Evolutionary conservation across 2,888 invertebrate species (phyloP), one percentile per base, ranked within the genome.

Genomic region (Ptychoptera contaminata): DNA sequence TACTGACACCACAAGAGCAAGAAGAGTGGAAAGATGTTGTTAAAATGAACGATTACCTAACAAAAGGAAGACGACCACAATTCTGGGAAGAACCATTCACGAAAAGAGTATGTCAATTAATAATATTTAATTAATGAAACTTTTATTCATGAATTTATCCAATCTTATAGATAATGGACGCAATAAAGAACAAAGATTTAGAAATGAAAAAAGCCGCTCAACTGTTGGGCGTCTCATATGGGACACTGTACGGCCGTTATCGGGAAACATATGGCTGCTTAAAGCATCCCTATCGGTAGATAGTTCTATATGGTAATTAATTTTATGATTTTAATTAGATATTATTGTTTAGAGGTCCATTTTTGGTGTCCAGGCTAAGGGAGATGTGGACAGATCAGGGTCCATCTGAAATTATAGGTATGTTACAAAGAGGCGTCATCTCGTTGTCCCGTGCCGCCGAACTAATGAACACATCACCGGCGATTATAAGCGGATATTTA

Each of bases 161-260:
- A 15, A 8, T 15, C 14, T 49, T 48, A 0, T 55, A 75, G 75
- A 74, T 90, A 37, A 84, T 90, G 82, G 88, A 90, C 60, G 84
- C 86, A 14, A 88, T 90, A 29, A 81, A 88, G 56, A 80, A 84
- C 50, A 90, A 90, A 65, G 87, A 87, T 69, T 64, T 91, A 58
- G 90, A 91, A 67, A 90, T 91, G 90, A 91, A 91, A 66, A 85
- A 85, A 53, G 90, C 87, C 2, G 88, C 90, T 2, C 87, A 90
- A 62, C 75, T 91, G 46, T 69, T 90, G 40, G 90, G 90, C 2
- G 90, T 91, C 1, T 88, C 87, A 40, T 91, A 91, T 67, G 90
- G 90, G 6, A 90, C 90, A 0, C 71, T 91, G 8, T 90, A 91
- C 61, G 90, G 90, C 2, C 70, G 90, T 55, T 91, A 91, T 61